Base-by-base conservation (phyloP, 2,113 vertebrate genomes). In the Hyperoodon ampullatus region DNA sequence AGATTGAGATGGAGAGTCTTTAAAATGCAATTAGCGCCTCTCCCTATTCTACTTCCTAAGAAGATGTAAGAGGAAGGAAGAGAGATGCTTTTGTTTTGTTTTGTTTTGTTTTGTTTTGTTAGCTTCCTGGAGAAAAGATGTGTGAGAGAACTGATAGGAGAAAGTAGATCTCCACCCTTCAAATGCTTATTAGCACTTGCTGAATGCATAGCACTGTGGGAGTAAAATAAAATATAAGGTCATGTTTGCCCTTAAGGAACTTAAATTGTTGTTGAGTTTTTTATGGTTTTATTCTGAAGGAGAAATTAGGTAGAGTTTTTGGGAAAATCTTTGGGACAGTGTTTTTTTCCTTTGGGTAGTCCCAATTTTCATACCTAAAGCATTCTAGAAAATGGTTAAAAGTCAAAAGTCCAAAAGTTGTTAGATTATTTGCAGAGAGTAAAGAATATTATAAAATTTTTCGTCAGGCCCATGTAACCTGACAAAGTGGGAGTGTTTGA, bases 351-450 rank as follows among this genome's bases (percentile, higher is more conserved):
- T 94, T 94, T 60, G 24, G 33, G 47, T 16, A 93, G 58, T 66
- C 66, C 53, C 61, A 80, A 33, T 50, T 95, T 91, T 55, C 61
- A 88, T 44, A 66, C 11, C 11, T 86, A 61, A 82, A 87, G 15
- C 16, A 83, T 86, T 81, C 53, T 81, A 93, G 60, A 93, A 86
- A 90, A 80, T n/a, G 44, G 90, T 53, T 72, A 71, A 28, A 53
- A 92, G 44, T 83, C 9, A 63, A n/a, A 86, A 65, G 28, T 63
- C 80, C 9, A 71, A 42, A 80, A 65, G n/a, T 63, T 86, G 58
- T 68, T 80, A 50, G 21, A 72, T 24, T 60, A 5, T 85, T 60
- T 23, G 30, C 13, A 84, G 30, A 47, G 18, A 71, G 42, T 71
- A 88, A 39, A 55, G 30, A 74, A 11, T 47, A 39, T 35, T 16